Evolutionary conservation across 35 echinoderm and acorn worm species (phyloP).

Genomic region (Nesometra sesokonis): DNA sequence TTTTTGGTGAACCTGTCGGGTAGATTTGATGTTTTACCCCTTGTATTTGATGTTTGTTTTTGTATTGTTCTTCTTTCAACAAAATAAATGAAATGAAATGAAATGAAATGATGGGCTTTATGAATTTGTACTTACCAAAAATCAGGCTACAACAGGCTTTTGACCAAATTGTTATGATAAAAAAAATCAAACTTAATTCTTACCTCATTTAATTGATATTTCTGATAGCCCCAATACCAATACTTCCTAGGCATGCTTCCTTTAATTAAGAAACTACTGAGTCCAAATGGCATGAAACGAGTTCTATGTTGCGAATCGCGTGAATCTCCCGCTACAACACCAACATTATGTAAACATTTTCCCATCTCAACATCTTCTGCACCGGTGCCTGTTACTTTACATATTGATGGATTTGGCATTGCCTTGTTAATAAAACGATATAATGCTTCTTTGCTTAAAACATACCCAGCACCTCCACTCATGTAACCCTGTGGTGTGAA

Average conservation of each 20-base stretch:
- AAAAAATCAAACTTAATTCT: no score
- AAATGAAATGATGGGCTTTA: no score
- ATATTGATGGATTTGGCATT: neutral
- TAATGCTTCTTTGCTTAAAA: constrained; percentile 50
- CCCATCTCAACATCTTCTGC: constrained; percentile 42
- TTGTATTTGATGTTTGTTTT: no score
- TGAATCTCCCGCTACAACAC: constrained; percentile 22
- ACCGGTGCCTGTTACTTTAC: neutral
- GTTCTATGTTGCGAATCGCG: constrained; percentile 31
- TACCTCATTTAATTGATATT: neutral
- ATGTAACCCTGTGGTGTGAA: constrained; percentile 11
- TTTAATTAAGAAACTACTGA: constrained; percentile 2
- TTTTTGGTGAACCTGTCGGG: no score
- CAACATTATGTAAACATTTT: constrained; percentile 3
- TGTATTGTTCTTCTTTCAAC: no score
- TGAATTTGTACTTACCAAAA: no score
- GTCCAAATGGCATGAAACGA: constrained; percentile 32
- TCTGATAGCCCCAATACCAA: neutral
- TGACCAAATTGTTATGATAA: no score
- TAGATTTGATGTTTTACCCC: no score
- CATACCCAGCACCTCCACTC: constrained; percentile 78
- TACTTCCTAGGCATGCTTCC: neutral
- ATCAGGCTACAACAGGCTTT: no score
- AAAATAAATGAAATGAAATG: no score
- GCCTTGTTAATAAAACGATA: constrained; percentile 10